A percentile compares a stretch with the other conserved stretches of the same genome.
Evolutionary conservation across 2,888 invertebrate species (phyloP).

Genomic region (Nemapogon koenigi): DNA sequence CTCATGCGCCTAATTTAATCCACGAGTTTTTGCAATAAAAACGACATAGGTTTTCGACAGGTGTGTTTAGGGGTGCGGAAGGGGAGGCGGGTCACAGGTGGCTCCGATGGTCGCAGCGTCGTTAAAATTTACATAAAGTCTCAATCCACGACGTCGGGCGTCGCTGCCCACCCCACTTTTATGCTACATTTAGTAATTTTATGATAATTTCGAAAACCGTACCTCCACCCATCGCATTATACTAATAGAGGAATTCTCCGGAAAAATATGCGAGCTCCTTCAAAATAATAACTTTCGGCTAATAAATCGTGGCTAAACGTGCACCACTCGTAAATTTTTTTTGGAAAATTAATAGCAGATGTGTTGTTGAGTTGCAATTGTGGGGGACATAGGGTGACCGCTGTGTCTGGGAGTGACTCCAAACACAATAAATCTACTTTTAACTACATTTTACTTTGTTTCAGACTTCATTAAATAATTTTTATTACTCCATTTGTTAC

Average conservation of each 20-base stretch:
- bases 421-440: conserved; percentile 49
- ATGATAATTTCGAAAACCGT: conserved; percentile 64
- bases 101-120: conserved; percentile 62
- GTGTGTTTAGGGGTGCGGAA: conserved; percentile 25
- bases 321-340: conserved; percentile 46
- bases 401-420: conserved; percentile 39
- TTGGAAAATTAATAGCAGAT: conserved; percentile 57
- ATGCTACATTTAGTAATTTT: conserved; percentile 67
- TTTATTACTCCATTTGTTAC: too few relatives aligned
- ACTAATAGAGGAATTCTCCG: conserved; percentile 58
- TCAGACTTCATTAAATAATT: too few relatives aligned
- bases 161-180: conserved; percentile 54
- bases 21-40: conserved; percentile 63
- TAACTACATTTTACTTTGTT: too few relatives aligned
- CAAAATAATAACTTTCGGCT: conserved; percentile 56
- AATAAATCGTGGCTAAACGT: conserved; percentile 51
- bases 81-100: conserved; percentile 52
- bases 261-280: conserved; percentile 48
- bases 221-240: conserved; percentile 65
- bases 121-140: conserved; percentile 67
- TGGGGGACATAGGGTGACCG: conserved; percentile 28
- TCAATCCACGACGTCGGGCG: conserved; percentile 57
- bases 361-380: conserved; percentile 47
- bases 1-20: conserved; percentile 61
- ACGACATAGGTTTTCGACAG: conserved; percentile 64